These are phyloP conservation scores for Autographa gamma DNA, from an alignment of 2,888 invertebrate genomes.

Conservation along the genomic window DNA sequence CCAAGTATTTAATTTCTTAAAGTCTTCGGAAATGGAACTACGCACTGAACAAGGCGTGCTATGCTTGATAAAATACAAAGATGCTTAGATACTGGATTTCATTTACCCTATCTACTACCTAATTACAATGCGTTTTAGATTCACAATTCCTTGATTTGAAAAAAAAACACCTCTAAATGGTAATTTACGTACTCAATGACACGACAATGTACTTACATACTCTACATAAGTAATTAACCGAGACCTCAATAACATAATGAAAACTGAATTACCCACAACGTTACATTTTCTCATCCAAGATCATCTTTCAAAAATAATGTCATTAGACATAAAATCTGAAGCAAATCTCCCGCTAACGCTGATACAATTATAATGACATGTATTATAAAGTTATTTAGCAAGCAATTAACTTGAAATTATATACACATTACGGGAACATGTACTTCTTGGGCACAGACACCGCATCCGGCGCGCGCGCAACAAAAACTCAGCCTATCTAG, in stretches of 20 bases:
- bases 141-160: too few species aligned
- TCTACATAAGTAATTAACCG: neutral
- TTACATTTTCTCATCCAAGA: constrained; percentile 30
- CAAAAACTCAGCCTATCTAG: constrained; percentile 74
- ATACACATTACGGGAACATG: constrained; percentile 69
- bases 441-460: constrained; percentile 56
- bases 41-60: too few species aligned
- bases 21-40: too few species aligned
- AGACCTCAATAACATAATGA: neutral
- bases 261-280: neutral
- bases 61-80: too few species aligned
- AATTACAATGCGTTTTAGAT: too few species aligned
- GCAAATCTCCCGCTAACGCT: constrained; percentile 53
- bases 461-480: constrained; percentile 83
- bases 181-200: too few species aligned
- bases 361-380: constrained; percentile 70
- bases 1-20: too few species aligned
- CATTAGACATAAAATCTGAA: constrained; percentile 44
- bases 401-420: constrained; percentile 77
- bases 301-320: constrained; percentile 40
- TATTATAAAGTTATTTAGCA: constrained; percentile 75
- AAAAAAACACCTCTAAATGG: too few species aligned
- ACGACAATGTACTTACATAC: too few species aligned
- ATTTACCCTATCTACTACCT: too few species aligned
- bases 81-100: too few species aligned